These are phyloP conservation scores for Dryocosmus kuriphilus DNA, from an alignment of 2,888 invertebrate genomes.

Conservation along the genomic window DNA sequence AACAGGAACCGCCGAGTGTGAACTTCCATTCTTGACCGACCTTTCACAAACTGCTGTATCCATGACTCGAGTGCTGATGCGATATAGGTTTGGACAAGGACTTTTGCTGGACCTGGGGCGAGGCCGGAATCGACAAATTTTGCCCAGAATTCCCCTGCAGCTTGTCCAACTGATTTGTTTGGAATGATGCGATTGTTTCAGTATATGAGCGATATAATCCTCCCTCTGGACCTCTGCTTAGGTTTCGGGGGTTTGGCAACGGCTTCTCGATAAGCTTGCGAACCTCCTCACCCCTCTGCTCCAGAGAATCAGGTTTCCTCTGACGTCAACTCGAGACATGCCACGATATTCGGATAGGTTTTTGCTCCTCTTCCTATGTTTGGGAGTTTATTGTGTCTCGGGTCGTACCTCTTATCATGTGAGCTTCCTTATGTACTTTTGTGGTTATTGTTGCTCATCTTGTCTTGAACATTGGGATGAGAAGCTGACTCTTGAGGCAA, in stretches of 20 bases:
- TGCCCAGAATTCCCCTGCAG: constrained; percentile 48
- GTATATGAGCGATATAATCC: constrained; percentile 66
- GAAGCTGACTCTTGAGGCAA: constrained; percentile 52
- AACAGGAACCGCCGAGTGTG: constrained; percentile 55
- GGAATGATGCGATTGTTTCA: constrained; percentile 70
- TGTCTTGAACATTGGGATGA: constrained; percentile 62
- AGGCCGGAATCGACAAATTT: constrained; percentile 40
- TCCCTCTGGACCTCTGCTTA: constrained; percentile 64
- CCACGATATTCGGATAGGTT: constrained; percentile 66
- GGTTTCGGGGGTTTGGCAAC: constrained; percentile 66
- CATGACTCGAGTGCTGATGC: constrained; percentile 60
- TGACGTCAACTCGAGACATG: constrained; percentile 60
- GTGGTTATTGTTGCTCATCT: constrained; percentile 67
- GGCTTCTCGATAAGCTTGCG: constrained; percentile 74
- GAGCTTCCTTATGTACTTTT: constrained; percentile 47
- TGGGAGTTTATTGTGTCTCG: constrained; percentile 63
- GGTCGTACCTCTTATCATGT: constrained; percentile 69
- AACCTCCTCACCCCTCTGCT: constrained; percentile 71
- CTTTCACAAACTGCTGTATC: constrained; percentile 63
- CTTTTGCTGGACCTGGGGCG: constrained; percentile 52
- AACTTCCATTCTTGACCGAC: constrained; percentile 59
- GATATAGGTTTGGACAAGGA: constrained; percentile 41
- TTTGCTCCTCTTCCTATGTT: constrained; percentile 66
- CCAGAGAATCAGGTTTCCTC: constrained; percentile 66
- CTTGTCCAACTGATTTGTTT: constrained; percentile 64